These are phyloP conservation scores for Kryphioiulus occultus DNA, from an alignment of 2,888 invertebrate species.

Conservation along the genomic window DNA sequence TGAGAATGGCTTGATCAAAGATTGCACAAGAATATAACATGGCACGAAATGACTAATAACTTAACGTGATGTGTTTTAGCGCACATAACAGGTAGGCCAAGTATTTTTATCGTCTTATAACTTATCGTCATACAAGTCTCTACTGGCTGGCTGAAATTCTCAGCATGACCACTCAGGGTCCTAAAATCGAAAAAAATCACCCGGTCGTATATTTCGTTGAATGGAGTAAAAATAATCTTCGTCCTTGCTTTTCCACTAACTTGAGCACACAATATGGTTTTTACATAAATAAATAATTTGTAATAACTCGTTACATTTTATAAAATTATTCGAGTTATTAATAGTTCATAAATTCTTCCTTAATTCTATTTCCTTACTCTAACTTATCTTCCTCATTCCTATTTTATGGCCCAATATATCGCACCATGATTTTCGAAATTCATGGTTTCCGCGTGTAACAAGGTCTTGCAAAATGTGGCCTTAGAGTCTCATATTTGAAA, in stretches of 20 bases:
- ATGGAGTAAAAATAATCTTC: no score
- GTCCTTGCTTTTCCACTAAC: no score
- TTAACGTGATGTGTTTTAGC: constrained; percentile 22
- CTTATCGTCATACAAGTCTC: background rate
- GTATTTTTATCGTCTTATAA: background rate
- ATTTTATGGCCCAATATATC: background rate
- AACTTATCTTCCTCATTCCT: background rate
- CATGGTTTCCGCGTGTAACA: background rate
- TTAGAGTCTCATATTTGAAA: background rate
- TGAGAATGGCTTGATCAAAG: background rate
- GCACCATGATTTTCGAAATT: background rate
- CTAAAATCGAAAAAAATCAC: no score
- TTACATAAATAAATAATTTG: no score
- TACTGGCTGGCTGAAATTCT: no score
- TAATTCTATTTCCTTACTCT: background rate
- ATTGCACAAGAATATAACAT: background rate
- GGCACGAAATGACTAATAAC: background rate
- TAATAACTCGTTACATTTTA: no score
- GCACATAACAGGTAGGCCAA: background rate
- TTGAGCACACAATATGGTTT: no score
- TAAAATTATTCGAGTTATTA: no score
- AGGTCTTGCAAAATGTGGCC: background rate
- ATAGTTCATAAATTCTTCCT: no score
- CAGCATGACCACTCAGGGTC: no score
- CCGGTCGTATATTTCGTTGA: no score